These are phyloP conservation scores for Taurulus bubalis DNA, from an alignment of 2,113 vertebrate genomes.

Conservation along the genomic window DNA sequence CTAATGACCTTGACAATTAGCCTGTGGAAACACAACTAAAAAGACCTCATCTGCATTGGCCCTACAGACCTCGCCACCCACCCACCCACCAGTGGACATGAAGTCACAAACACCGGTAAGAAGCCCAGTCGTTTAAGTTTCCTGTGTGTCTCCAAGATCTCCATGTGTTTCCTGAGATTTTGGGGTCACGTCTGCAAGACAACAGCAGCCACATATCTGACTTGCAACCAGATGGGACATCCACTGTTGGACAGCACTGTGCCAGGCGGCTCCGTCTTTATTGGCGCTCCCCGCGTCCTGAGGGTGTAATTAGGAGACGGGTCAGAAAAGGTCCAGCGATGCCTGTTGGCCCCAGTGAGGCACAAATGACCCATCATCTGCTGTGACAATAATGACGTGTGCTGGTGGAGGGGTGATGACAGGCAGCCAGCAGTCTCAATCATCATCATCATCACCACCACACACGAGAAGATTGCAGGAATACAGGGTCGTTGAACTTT, in stretches of 20 bases:
- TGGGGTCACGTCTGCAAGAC: constrained; percentile 28
- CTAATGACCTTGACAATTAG: constrained; percentile 83
- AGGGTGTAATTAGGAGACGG: constrained; percentile 79
- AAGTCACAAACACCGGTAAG: constrained; percentile 39
- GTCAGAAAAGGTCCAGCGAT: constrained; percentile 63
- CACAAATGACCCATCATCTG: constrained; percentile 78
- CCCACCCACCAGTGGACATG: background rate
- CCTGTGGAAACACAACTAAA: constrained; percentile 70
- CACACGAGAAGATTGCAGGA: constrained; percentile 37
- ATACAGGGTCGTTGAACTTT: constrained; percentile 28
- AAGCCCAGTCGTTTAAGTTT: constrained; percentile 20
- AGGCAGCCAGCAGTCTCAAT: constrained; percentile 59
- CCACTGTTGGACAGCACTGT: constrained; percentile 40
- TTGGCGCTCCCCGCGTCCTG: constrained; percentile 62
- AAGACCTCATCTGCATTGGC: constrained; percentile 73
- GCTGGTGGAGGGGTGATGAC: constrained; percentile 57
- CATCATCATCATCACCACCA: constrained; percentile 29
- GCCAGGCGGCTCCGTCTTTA: constrained; percentile 41
- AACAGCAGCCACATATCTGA: constrained; percentile 47
- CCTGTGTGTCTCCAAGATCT: constrained; percentile 32
- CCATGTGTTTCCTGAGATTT: constrained; percentile 34
- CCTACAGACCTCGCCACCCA: constrained; percentile 13
- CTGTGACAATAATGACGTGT: constrained; percentile 64
- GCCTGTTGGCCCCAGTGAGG: constrained; percentile 67
- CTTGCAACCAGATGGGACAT: constrained; percentile 49